Base-by-base conservation (phyloP, 1,140 invertebrate species). In the Protaetia brevitarsis region DNA sequence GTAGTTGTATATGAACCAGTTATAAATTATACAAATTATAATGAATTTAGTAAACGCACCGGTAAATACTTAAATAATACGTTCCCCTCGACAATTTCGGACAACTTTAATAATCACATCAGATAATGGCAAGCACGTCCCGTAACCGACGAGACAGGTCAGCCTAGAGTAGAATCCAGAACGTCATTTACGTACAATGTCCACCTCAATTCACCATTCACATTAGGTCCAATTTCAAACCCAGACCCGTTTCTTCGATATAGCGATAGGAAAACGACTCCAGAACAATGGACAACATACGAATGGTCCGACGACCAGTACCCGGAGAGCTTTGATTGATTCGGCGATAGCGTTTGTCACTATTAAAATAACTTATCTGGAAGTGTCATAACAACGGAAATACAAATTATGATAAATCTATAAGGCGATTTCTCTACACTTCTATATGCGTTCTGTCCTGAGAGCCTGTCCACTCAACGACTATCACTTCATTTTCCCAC, bases 371-470 rank as follows among this genome's bases (percentile, higher is more conserved):
- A 31, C 63, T 70, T 67, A 70, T 70, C 66, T 51, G 41, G 11
- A 63, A 51, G 66, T 70, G 68, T 69, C 68, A 69, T 69, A 69
- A 69, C 65, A 65, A 59, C 28, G 63, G 60, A 68, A 68, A 66
- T 64, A 67, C 29, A 63, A 63, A 63, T 63, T 63, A 63, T 63
- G 61, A 63, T 63, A 19, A 41, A 63, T 63, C 61, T 45, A 63
- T 63, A 28, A 28, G 16, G 26, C 31, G 26, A 59, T 23, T 23
- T 16, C 13, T n/a, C 2, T 51, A 51, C 41, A 51, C 21, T n/a
- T 23, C 41, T 19, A 51, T 23, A 51, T 51, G 21, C 19, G 8
- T 7, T 37, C 11, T 10, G 16, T 37, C 16, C 34, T 21, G 41
- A 23, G 26, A 51, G 41, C 41, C 41, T 51, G 19, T 51, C 57